These are phyloP conservation scores for Megathymus violae DNA, from an alignment of 1,140 invertebrate species.

Conservation along the genomic window DNA sequence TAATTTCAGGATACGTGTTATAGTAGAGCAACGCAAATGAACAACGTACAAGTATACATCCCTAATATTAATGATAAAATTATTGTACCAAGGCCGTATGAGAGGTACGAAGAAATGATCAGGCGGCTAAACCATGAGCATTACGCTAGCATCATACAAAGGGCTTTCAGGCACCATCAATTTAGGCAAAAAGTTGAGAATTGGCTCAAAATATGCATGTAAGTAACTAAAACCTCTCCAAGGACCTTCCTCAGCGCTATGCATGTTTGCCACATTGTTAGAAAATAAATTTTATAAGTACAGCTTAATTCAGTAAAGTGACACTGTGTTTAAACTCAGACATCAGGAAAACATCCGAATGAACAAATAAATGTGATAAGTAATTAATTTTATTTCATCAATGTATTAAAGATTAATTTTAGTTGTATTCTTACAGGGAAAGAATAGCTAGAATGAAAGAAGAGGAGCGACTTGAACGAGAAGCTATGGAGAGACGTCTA, in stretches of 20 bases:
- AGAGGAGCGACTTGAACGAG: constrained; percentile 75
- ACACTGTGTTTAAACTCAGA: too few relatives aligned
- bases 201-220: constrained; percentile 79
- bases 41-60: constrained; percentile 83
- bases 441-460: constrained; percentile 79
- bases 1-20: constrained; percentile 77
- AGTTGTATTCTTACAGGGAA: constrained; percentile 76
- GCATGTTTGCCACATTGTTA: too few relatives aligned
- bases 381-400: too few relatives aligned
- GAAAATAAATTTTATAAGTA: too few relatives aligned
- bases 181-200: constrained; percentile 76
- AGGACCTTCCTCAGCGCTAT: too few relatives aligned
- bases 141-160: constrained; percentile 85
- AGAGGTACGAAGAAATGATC: constrained; percentile 83
- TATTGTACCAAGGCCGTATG: constrained; percentile 82
- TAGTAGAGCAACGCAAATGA: constrained; percentile 84
- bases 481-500: constrained; percentile 79
- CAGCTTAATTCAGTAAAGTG: too few relatives aligned
- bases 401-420: too few relatives aligned
- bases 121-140: constrained; percentile 78
- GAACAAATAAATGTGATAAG: too few relatives aligned
- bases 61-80: constrained; percentile 85
- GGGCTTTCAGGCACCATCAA: constrained; percentile 81
- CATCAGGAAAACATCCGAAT: too few relatives aligned
- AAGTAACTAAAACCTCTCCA: constrained; percentile 45